Evolutionary conservation across 1,140 invertebrate genomes (phyloP), one percentile per base, ranked within the genome.

Genomic region (Elysia chlorotica): DNA sequence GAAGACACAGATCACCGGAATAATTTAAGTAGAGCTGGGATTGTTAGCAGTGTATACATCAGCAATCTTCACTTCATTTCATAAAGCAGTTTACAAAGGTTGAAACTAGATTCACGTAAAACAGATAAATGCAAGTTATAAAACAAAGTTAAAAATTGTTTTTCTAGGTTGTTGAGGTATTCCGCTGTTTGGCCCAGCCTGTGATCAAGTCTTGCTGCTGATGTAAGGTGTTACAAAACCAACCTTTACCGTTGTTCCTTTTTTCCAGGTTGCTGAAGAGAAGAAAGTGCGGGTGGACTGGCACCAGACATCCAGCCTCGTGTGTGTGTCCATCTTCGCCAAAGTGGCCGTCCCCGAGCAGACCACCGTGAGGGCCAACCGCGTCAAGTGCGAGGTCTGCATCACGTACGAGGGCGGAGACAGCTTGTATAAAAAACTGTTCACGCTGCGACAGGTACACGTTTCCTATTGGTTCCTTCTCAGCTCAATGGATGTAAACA

Each of bases 241-340:
- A 14, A 10, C 41, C n/a, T 14, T 48, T 48, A 14, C 10, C n/a
- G n/a, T 59, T 10, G 6, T 59, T 28, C 25, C 56, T 59, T 10
- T 59, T 59, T 19, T 14, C 3, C 81, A 87, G 71, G 82, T 86
- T 66, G 87, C 89, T 48, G 90, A 90, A 79, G 89, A 87, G 65
- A 90, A 93, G 0, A 90, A 92, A 70, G 98, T 96, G 85, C 91
- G 96, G 33, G 92, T 94, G 88, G 97, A 98, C 86, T 98, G 92
- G 91, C 14, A 90, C 90, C 2, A 83, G 67, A 82, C 82, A 14
- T 65, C 74, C 25, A 38, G 74, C 67, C 53, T 89, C 88, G 93
- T 98, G 0, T 92, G 94, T 75, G 90, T 98, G 31, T 93, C 95
- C 57, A 90, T 98, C 65, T 98, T 95, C 89, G 93, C 94, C 0